Evolutionary conservation across 2,888 invertebrate genomes (phyloP).

Genomic region (Phragmatobia fuliginosa): DNA sequence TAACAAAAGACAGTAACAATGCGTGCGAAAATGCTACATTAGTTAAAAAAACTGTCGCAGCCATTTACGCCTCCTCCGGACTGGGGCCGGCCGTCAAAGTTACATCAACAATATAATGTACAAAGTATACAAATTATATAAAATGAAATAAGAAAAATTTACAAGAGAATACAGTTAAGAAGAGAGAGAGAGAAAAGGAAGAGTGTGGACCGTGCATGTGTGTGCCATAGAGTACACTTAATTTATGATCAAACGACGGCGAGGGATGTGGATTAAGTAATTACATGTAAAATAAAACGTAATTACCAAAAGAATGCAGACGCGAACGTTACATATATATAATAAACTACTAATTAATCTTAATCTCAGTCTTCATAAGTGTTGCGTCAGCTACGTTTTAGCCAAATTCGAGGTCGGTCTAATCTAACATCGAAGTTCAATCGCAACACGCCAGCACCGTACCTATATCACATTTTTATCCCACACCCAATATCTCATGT

Average conservation of each 20-base stretch:
- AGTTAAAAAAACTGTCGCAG: too few relatives aligned
- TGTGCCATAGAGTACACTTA: background rate
- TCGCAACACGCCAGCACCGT: background rate
- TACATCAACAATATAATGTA: too few relatives aligned
- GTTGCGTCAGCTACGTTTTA: constrained; percentile 8
- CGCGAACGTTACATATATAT: background rate
- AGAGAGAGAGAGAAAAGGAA: too few relatives aligned
- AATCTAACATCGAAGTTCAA: background rate
- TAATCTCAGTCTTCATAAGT: background rate
- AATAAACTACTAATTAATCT: background rate
- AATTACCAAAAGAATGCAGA: background rate
- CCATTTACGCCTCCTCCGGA: too few relatives aligned
- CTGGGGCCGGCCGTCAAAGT: too few relatives aligned
- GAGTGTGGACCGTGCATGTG: too few relatives aligned
- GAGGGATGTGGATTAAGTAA: background rate
- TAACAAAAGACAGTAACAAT: too few relatives aligned
- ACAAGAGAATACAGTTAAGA: too few relatives aligned
- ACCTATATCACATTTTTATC: constrained; percentile 15
- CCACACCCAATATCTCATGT: constrained; percentile 22
- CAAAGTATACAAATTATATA: too few relatives aligned
- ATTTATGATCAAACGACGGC: background rate
- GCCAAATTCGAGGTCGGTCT: constrained; percentile 3
- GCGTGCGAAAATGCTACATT: too few relatives aligned
- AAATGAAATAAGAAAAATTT: too few relatives aligned
- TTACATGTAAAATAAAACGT: background rate